Evolutionary conservation across 92 coral and sea anemone species (phyloP).

Genomic region (Parazoanthus darwini): DNA sequence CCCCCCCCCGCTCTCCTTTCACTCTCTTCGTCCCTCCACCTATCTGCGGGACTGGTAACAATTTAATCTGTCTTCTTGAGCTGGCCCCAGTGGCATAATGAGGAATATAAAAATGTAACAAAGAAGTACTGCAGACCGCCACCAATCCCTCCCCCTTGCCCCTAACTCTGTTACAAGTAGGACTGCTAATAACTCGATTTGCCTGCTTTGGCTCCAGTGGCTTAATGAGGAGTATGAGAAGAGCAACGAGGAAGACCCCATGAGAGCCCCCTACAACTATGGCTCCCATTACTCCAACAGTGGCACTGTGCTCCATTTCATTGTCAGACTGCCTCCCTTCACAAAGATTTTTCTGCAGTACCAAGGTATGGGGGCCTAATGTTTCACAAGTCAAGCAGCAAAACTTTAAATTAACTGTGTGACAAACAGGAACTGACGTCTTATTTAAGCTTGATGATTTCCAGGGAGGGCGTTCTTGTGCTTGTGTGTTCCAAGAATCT

Average conservation of each 20-base stretch:
- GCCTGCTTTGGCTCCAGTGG: constrained; percentile 57
- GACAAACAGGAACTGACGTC: not conserved
- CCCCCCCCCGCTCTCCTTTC: no score
- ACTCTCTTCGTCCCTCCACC: no score
- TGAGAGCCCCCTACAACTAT: constrained; percentile 89
- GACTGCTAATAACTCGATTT: not conserved
- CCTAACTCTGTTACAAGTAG: not conserved
- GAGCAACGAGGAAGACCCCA: constrained; percentile 70
- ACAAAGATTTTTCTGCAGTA: constrained; percentile 92
- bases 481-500: not conserved
- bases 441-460: not conserved
- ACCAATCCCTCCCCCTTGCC: not conserved
- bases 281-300: constrained; percentile 98
- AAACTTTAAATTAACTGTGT: no score
- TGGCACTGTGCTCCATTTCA: constrained; percentile 96
- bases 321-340: constrained; percentile 90
- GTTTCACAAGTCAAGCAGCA: no score
- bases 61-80: no score
- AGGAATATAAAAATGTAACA: no score
- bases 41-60: no score
- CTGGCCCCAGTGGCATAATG: no score
- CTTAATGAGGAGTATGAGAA: constrained; percentile 89
- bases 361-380: constrained; percentile 62
- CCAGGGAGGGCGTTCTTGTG: no score
- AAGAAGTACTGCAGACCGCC: not conserved